These are phyloP conservation scores for Pseudomyrmex flavicornis DNA, from an alignment of 1,140 invertebrate genomes.

Conservation along the genomic window DNA sequence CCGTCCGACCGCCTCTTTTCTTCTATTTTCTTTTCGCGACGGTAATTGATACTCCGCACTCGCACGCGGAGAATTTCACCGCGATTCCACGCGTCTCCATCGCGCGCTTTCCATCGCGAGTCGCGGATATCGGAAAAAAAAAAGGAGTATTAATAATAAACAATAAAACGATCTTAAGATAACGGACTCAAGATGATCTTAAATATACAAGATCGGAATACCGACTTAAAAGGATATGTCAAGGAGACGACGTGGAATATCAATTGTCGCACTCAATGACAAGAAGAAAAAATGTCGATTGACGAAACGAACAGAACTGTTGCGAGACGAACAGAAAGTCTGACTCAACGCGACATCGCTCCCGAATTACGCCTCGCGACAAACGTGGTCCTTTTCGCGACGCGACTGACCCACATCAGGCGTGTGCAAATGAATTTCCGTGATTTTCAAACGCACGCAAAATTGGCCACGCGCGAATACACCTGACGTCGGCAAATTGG, in stretches of 20 bases:
- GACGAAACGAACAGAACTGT: no score
- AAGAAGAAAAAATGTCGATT: no score
- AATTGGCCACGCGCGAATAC: not conserved
- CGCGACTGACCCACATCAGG: conserved; percentile 25
- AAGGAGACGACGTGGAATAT: no score
- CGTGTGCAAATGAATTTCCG: conserved; percentile 25
- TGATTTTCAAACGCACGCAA: conserved; percentile 5
- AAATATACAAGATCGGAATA: no score
- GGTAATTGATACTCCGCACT: conserved; percentile 62
- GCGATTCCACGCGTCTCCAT: not conserved
- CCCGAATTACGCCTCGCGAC: not conserved
- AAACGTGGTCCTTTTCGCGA: no score
- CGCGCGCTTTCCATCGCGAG: conserved; percentile 66
- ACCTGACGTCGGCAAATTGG: conserved; percentile 4
- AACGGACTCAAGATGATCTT: no score
- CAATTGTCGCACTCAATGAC: no score
- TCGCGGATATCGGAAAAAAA: conserved; percentile 29
- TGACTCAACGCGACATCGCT: not conserved
- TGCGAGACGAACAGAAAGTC: no score
- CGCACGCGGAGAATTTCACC: conserved; percentile 55
- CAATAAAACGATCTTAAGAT: no score
- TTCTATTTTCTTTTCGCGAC: conserved; percentile 22
- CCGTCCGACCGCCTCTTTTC: not conserved
- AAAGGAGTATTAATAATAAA: not conserved
- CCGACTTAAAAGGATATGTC: no score